phyloP scores from a whole-genome alignment of 2,797 vertebrate species.

The Schizothorax lantsangensis region DNA sequence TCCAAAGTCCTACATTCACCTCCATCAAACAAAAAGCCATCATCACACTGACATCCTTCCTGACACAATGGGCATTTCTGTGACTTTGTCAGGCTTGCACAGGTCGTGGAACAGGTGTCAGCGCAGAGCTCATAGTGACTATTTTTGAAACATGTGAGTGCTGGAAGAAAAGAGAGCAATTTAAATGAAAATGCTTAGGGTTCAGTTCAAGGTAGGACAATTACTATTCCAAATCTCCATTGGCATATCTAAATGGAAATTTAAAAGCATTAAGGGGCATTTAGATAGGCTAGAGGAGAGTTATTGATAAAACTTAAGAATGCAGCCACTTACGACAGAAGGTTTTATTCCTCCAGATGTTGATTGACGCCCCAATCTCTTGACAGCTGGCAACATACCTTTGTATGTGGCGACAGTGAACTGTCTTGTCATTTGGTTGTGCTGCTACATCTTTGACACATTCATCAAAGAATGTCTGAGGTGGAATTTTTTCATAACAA shows the following conservation, averaged over 20 bases:
- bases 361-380: slow-evolving; percentile 9
- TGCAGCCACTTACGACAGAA: slow-evolving; percentile 76
- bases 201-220: background rate
- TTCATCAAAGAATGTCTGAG: slow-evolving; percentile 61
- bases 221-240: background rate
- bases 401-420: slow-evolving; percentile 73
- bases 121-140: slow-evolving; percentile 71
- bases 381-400: slow-evolving; percentile 71
- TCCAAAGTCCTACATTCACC: slow-evolving; percentile 62
- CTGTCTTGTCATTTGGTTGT: accelerated
- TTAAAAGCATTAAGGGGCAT: background rate
- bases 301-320: background rate
- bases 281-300: background rate
- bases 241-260: background rate
- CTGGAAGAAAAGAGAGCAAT: slow-evolving; percentile 24
- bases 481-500: slow-evolving; percentile 65
- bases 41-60: slow-evolving; percentile 74
- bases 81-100: slow-evolving; percentile 63
- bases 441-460: slow-evolving; percentile 70
- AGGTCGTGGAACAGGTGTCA: slow-evolving; percentile 68
- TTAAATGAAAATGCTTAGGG: background rate
- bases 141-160: slow-evolving; percentile 57
- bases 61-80: slow-evolving; percentile 63
- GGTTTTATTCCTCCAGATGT: slow-evolving; percentile 63
- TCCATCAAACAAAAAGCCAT: slow-evolving; percentile 68